A percentile compares a stretch with the other conserved stretches of the same genome.
These are phyloP conservation scores for Glandiceps talaboti DNA, from an alignment of 53 echinoderm and acorn worm genomes.

Conservation along the genomic window DNA sequence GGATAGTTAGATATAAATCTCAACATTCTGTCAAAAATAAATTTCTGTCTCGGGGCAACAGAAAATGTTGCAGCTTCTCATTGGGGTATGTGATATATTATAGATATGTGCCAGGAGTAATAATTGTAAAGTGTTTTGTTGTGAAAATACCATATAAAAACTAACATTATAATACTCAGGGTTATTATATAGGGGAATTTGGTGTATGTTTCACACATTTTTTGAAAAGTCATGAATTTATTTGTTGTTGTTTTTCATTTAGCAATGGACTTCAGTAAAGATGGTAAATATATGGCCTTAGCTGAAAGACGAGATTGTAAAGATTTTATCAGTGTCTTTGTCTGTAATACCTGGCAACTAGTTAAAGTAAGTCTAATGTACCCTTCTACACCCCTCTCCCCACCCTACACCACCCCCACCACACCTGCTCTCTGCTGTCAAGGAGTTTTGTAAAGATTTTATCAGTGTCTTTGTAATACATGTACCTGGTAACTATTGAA, in stretches of 20 bases:
- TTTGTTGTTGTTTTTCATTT: neutral
- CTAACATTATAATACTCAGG: no score
- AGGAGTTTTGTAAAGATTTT: constrained; percentile 53
- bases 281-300: constrained; percentile 89
- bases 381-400: neutral
- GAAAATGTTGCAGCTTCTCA: no score
- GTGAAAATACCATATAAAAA: no score
- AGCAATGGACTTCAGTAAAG: constrained; percentile 90
- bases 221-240: no score
- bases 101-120: no score
- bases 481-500: constrained; percentile 92
- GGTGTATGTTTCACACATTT: no score
- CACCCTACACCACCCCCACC: neutral
- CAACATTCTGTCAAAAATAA: no score
- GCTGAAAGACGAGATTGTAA: constrained; percentile 89
- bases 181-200: no score
- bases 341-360: constrained; percentile 89
- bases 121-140: no score
- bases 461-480: constrained; percentile 88
- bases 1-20: no score
- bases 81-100: no score
- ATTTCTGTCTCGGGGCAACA: no score
- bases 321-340: constrained; percentile 95
- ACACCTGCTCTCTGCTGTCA: neutral
- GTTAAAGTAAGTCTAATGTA: constrained; percentile 85